Conservation (phyloP, 2,797 vertebrate genomes). For the Sebastes steindachneri region DNA sequence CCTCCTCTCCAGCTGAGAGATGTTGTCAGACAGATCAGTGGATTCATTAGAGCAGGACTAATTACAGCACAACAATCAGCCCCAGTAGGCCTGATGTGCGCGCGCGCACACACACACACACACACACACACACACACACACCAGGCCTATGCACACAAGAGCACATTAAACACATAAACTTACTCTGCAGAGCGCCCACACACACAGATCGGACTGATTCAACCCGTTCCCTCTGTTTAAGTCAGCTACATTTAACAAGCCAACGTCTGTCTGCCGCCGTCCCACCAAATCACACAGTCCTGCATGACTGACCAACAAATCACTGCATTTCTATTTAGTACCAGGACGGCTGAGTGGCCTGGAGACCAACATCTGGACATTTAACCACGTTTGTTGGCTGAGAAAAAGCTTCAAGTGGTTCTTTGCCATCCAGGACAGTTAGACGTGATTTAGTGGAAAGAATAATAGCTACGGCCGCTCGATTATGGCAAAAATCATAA, state of each 20-base stretch:
- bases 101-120: neutral
- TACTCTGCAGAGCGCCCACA: conserved; percentile 26
- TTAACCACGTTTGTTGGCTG: neutral
- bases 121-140: neutral
- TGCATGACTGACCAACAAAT: neutral
- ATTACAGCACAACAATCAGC: conserved; percentile 62
- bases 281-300: neutral
- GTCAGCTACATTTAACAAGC: neutral
- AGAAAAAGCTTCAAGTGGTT: neutral
- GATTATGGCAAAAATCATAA: too few species aligned
- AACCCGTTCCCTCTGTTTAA: neutral
- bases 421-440: too few species aligned
- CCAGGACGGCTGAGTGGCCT: neutral
- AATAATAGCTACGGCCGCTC: too few species aligned
- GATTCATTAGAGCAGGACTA: conserved; percentile 69
- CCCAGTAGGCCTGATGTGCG: conserved; percentile 9
- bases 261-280: neutral
- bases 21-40: conserved; percentile 56
- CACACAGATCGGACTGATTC: neutral
- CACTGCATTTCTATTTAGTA: neutral
- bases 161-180: conserved; percentile 26
- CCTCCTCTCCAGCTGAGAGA: conserved; percentile 19
- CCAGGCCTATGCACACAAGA: neutral
- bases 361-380: neutral
- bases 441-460: neutral